Base-by-base conservation (phyloP, 2,888 invertebrate species). In the Tethea ocularis region DNA sequence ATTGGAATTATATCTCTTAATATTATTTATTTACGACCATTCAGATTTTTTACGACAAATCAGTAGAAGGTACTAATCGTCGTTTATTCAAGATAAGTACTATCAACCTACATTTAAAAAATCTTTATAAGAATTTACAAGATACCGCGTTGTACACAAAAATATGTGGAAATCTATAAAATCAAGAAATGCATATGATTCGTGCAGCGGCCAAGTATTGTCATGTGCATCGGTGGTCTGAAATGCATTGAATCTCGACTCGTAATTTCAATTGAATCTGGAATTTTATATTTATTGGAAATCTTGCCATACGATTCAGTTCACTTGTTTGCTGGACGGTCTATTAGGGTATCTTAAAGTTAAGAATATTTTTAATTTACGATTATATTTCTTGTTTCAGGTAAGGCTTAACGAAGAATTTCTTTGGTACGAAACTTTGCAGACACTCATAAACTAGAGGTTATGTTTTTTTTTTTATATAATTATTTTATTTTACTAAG, bases 151-250 rank as follows among this genome's bases (percentile, higher is more conserved):
- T 20, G 20, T 20, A 46, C 46, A 8, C 41, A 17, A 7, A 41
- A 41, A 41, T 41, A 41, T 7, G 41, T 17, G 0, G 46, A 20
- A 46, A 20, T 46, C 46, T 46, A 46, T n/a, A 20, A 20, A 46
- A 20, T 24, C 24, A 20, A 41, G 52, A 56, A 61, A 61, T 61
- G 57, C 61, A 61, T 54, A 58, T 61, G 61, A 61, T 61, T 61
- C 58, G 58, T 61, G 61, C 61, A 58, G 33, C 53, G 56, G 23
- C 53, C 56, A 46, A 52, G 57, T 53, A 55, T 59, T 59, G 59
- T 57, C 57, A 57, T 36, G 46, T 52, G 59, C 59, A 54, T 51
- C 46, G 46, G 24, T 55, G 59, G 57, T 56, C 51, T 54, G 20
- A 11, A 54, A 57, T 56, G 52, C 58, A 56, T 20, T 26, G 29